Percentiles rank a stretch among this genome's conserved stretches.
These are phyloP conservation scores for Tetrax tetrax DNA, from an alignment of 2,113 vertebrate species.

Conservation along the genomic window DNA sequence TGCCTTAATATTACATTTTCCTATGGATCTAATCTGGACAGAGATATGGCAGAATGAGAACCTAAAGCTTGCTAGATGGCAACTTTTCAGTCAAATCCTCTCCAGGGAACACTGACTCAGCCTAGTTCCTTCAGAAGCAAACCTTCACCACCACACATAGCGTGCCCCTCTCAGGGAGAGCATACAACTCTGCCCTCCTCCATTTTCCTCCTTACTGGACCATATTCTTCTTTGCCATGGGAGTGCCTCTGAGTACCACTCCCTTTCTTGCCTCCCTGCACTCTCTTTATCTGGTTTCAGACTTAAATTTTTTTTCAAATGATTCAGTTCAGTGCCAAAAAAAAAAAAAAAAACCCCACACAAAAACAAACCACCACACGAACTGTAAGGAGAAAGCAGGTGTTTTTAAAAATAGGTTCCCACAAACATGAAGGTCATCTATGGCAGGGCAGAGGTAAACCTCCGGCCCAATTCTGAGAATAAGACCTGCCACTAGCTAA, in stretches of 20 bases:
- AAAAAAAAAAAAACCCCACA: no score
- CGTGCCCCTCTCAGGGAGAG: fast-evolving
- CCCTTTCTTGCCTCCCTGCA: not conserved
- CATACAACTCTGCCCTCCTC: not conserved
- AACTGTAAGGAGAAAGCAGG: not conserved
- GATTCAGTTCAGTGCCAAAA: not conserved
- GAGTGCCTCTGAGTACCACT: not conserved
- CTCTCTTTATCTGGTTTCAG: not conserved
- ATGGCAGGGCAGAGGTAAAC: not conserved
- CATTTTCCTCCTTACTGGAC: not conserved
- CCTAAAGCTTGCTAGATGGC: not conserved
- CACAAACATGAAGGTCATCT: not conserved
- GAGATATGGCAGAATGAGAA: not conserved
- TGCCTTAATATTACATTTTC: not conserved
- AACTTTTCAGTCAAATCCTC: not conserved
- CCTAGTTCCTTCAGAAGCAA: not conserved
- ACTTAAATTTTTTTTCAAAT: not conserved
- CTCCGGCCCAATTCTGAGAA: not conserved
- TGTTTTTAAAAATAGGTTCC: not conserved
- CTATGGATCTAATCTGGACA: not conserved
- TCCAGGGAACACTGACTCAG: not conserved
- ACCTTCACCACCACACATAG: not conserved
- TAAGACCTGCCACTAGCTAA: not conserved
- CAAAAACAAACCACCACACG: not conserved
- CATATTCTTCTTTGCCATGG: not conserved